These are phyloP conservation scores for Sinodicranocentrus sp. DNA, from an alignment of 2,888 invertebrate species.

Conservation along the genomic window DNA sequence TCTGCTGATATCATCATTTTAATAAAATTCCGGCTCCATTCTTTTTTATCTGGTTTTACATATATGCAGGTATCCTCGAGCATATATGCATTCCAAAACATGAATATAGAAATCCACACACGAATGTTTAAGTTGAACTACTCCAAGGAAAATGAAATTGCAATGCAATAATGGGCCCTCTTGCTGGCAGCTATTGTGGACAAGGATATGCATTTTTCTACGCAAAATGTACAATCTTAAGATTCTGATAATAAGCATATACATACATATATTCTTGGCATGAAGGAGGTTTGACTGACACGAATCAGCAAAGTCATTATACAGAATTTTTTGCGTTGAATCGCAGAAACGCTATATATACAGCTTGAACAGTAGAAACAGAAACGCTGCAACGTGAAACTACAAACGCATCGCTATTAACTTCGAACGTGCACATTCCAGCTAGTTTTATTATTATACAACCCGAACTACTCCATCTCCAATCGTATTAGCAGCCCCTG, in stretches of 20 bases:
- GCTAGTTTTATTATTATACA: background rate
- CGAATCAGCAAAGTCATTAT: background rate
- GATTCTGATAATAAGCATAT: background rate
- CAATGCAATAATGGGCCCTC: too few species aligned
- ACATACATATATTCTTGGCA: too few species aligned
- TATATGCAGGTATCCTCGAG: background rate
- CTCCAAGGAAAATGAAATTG: background rate
- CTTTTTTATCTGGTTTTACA: background rate
- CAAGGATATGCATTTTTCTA: constrained; percentile 23
- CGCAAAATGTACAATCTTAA: background rate
- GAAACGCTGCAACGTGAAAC: background rate
- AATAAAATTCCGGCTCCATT: constrained; percentile 33
- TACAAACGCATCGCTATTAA: background rate
- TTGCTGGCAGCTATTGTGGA: background rate
- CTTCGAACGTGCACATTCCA: constrained; percentile 13
- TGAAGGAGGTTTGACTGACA: constrained; percentile 1
- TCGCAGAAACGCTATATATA: background rate
- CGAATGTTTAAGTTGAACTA: background rate
- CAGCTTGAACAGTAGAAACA: background rate
- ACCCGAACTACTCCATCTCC: background rate
- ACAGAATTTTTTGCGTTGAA: background rate
- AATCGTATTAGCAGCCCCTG: background rate
- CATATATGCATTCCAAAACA: background rate
- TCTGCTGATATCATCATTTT: constrained; percentile 34
- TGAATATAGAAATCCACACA: background rate